Base-by-base conservation (phyloP, 2,797 vertebrate genomes). In the Adelosebastes latens region DNA sequence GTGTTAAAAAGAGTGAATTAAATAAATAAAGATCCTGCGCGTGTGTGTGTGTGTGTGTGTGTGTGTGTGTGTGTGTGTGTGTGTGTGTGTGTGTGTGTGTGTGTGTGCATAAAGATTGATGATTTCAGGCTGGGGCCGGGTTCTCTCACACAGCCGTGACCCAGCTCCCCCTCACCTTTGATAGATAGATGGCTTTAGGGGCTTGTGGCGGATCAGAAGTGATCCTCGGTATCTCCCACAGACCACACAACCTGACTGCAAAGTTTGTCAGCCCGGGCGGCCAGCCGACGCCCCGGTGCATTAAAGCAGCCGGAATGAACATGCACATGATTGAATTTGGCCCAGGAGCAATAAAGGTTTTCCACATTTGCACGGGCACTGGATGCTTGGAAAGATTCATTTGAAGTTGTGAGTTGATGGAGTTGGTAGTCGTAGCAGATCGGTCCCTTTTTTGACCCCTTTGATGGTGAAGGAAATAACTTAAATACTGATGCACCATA, bases 101-200 rank as follows among this genome's bases (percentile, higher is more conserved):
- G 66, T 75, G 66, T 62, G 60, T 78, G 63, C 85, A 82, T 88
- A 79, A 85, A 84, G 90, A 93, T 92, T 89, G 91, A 93, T 95
- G 91, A 90, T 87, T 87, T 75, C 82, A 84, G 80, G 80, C 82
- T 82, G 68, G 80, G 81, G 82, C 84, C 64, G 64, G 55, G 80
- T n/a, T 81, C 85, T 89, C 85, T 88, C 80, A 72, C 81, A 85
- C 65, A 87, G 86, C 81, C 77, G 20, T 92, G 90, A 90, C 89
- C 90, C 82, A 85, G 78, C 85, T 83, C 75, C 83, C 80, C 66
- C 73, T 82, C 85, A 85, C 87, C 88, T 88, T 82, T 95, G 92
- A 95, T 94, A 96, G 94, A 96, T 93, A 93, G 94, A 95, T 95
- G 94, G 94, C 95, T 94, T 95, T 85, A 94, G 86, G 53, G 95